Conservation (phyloP, 2,113 vertebrate species). For the Anoura caudifer region DNA sequence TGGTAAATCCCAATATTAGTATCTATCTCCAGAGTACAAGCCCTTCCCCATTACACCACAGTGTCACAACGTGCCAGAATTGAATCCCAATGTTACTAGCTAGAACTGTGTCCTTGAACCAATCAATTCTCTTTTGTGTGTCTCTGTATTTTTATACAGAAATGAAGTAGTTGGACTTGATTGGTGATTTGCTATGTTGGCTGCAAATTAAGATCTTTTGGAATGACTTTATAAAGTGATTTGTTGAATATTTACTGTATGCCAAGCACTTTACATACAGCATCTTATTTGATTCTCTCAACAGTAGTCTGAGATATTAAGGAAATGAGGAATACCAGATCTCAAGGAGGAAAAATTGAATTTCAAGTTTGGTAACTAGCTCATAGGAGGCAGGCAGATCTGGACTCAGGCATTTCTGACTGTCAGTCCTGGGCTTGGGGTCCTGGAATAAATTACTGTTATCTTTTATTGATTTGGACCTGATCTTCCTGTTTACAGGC, state of each 20-base stretch:
- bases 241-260: background rate
- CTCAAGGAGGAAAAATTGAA: background rate
- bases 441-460: background rate
- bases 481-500: background rate
- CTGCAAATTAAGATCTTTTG: background rate
- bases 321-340: background rate
- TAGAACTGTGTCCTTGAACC: background rate
- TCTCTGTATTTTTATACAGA: background rate
- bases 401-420: background rate
- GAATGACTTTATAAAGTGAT: constrained; percentile 12
- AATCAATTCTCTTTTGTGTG: background rate
- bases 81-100: background rate
- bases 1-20: background rate
- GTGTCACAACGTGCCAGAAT: background rate
- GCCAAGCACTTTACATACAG: background rate
- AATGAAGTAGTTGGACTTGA: background rate
- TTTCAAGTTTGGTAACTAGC: background rate
- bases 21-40: background rate
- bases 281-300: background rate
- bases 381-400: background rate
- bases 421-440: background rate
- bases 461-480: background rate
- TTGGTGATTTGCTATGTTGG: background rate
- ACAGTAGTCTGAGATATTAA: background rate
- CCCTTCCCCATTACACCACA: background rate